Evolutionary conservation across 2,888 invertebrate genomes (phyloP).

Genomic region (Agapostemon virescens): DNA sequence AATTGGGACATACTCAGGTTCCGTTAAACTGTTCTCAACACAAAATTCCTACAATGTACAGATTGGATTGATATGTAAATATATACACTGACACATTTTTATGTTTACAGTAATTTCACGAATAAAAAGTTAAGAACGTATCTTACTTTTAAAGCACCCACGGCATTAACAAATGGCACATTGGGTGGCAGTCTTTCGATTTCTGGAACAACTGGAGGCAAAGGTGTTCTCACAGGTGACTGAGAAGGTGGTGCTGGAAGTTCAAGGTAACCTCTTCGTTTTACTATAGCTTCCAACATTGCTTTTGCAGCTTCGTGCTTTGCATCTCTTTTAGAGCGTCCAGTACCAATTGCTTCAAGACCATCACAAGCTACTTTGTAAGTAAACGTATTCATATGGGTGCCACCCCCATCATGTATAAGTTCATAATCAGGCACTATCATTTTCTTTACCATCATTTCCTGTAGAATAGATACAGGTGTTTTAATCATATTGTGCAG

Average conservation of each 20-base stretch:
- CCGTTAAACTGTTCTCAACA: conserved; percentile 80
- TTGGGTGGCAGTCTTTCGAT: conserved; percentile 62
- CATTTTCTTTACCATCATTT: conserved; percentile 83
- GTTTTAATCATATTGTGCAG: conserved; percentile 81
- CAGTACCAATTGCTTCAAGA: conserved; percentile 74
- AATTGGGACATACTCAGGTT: conserved; percentile 82
- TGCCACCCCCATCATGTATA: conserved; percentile 76
- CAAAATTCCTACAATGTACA: conserved; percentile 74
- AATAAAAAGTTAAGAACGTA: conserved; percentile 13
- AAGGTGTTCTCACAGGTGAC: conserved; percentile 71
- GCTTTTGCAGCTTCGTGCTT: conserved; percentile 80
- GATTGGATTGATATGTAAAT: background rate
- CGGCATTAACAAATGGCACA: conserved; percentile 74
- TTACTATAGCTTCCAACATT: conserved; percentile 75
- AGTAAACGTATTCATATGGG: conserved; percentile 78
- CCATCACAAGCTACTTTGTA: conserved; percentile 76
- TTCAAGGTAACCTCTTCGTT: conserved; percentile 69
- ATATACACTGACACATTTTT: conserved; percentile 27
- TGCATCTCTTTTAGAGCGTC: conserved; percentile 80
- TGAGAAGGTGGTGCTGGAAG: conserved; percentile 72
- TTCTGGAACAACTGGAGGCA: conserved; percentile 58
- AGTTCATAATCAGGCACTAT: conserved; percentile 82
- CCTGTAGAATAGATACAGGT: conserved; percentile 85
- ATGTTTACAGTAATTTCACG: conserved; percentile 4
- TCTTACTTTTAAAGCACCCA: conserved; percentile 75